Evolutionary conservation across 2,797 vertebrate species (phyloP).

Genomic region (Pseudochirops corinnae): DNA sequence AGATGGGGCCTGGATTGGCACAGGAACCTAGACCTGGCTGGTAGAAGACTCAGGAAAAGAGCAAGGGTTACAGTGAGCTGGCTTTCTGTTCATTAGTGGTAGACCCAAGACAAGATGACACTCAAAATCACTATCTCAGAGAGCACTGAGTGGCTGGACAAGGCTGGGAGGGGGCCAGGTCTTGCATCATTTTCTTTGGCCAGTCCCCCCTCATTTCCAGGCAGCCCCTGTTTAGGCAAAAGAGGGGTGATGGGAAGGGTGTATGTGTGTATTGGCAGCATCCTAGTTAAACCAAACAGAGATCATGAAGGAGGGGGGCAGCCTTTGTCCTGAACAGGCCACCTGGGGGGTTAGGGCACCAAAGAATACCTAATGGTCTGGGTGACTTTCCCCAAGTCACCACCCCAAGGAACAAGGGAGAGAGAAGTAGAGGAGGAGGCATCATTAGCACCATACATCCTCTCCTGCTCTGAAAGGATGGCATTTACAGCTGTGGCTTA

Average conservation of each 20-base stretch:
- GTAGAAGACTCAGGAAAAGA: background rate
- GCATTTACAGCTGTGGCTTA: background rate
- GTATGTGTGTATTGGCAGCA: accelerated
- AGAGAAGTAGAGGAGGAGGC: background rate
- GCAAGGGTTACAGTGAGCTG: background rate
- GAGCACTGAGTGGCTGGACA: background rate
- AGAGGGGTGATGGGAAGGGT: background rate
- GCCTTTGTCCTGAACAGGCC: background rate
- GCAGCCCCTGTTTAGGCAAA: background rate
- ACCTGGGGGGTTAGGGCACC: background rate
- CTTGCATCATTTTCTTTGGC: background rate
- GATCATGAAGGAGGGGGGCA: background rate
- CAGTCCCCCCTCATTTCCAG: background rate
- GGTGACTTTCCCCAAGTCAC: background rate
- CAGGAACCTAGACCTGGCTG: background rate
- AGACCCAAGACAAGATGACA: background rate
- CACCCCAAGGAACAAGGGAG: background rate
- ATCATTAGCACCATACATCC: background rate
- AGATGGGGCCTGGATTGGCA: background rate
- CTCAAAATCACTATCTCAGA: background rate
- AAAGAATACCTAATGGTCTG: background rate
- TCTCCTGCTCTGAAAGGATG: background rate
- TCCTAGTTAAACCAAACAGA: accelerated
- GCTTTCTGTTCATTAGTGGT: background rate
- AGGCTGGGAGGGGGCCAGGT: background rate